Base-by-base conservation (phyloP, 2,797 vertebrate species). In the Anabacerthia variegaticeps region DNA sequence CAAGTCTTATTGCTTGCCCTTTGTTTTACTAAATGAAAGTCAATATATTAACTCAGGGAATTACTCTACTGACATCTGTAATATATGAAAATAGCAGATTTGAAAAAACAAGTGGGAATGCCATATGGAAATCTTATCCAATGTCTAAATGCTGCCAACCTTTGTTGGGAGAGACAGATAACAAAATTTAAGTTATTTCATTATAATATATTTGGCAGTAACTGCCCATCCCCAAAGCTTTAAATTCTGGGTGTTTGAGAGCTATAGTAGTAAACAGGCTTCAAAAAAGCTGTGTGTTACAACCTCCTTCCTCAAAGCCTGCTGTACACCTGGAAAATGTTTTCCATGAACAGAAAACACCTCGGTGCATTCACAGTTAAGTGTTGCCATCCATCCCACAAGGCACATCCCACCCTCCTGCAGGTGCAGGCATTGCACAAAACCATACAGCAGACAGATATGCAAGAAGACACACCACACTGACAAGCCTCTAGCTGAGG, bases 1-100 rank as follows among this genome's bases (percentile, higher is more conserved):
- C 27, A 51, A 51, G 65, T 72, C 34, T 81, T 88, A 78, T 83
- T 80, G 41, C 37, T 56, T 59, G 43, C 34, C 36, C 46, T 81
- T 85, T 87, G 46, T 91, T 95, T 93, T 80, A 86, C 58, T 81
- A 88, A 89, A 85, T 80, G 82, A 58, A 86, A 81, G 61, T 69
- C 48, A 83, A 63, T 73, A 59, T 73, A 73, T 48, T 83, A 85
- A 85, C 63, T 72, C 49, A 81, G 37, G 24, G 44, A 92, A 84
- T 73, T 91, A 71, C 63, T 88, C 20, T 68, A 87, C 59, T 69
- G 74, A 62, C 49, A 69, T 48, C 23, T 63, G 34, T 59, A 87
- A 92, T 86, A 74, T 83, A 72, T 85, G 61, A 66, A 92, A 85
- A 75, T 8, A 71, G 7, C 59, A 43, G 62, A 86, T 51, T 56